Percentiles rank a stretch among this genome's conserved stretches.
Conservation (phyloP, 2,797 vertebrate genomes). For the Myiothlypis chrysogaster region DNA sequence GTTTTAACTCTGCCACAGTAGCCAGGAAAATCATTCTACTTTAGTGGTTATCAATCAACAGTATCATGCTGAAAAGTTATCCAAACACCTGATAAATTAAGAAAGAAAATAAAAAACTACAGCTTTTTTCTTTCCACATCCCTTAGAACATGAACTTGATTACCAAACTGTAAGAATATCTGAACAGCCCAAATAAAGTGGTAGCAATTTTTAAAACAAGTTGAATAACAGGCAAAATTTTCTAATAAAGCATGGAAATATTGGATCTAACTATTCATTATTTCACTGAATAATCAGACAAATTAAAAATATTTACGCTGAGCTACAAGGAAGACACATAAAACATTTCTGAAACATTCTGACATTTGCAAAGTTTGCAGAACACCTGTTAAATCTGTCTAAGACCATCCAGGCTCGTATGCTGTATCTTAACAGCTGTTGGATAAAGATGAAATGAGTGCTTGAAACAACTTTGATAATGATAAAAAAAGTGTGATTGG, state of each 20-base stretch:
- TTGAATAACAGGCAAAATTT: slow-evolving; percentile 55
- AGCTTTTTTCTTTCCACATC: slow-evolving; percentile 57
- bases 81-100: slow-evolving; percentile 58
- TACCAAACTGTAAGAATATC: slow-evolving; percentile 41
- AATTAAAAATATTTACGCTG: slow-evolving; percentile 44
- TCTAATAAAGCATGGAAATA: slow-evolving; percentile 62
- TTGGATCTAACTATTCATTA: slow-evolving; percentile 55
- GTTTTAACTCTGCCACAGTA: slow-evolving; percentile 46
- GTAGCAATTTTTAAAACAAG: slow-evolving; percentile 47
- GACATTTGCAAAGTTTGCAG: slow-evolving; percentile 51
- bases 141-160: slow-evolving; percentile 54
- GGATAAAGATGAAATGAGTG: slow-evolving; percentile 58
- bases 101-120: slow-evolving; percentile 48
- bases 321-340: slow-evolving; percentile 57
- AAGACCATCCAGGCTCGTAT: slow-evolving; percentile 50
- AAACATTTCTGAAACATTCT: slow-evolving; percentile 62
- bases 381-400: slow-evolving; percentile 26
- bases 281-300: slow-evolving; percentile 68
- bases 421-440: slow-evolving; percentile 66
- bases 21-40: slow-evolving; percentile 69
- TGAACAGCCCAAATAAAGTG: slow-evolving; percentile 49
- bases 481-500: slow-evolving; percentile 60
- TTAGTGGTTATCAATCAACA: slow-evolving; percentile 86
- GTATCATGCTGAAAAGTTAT: slow-evolving; percentile 63
- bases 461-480: slow-evolving; percentile 65